Evolutionary conservation across 2,888 invertebrate genomes (phyloP).

Genomic region (Trypoxylon attenuatum): DNA sequence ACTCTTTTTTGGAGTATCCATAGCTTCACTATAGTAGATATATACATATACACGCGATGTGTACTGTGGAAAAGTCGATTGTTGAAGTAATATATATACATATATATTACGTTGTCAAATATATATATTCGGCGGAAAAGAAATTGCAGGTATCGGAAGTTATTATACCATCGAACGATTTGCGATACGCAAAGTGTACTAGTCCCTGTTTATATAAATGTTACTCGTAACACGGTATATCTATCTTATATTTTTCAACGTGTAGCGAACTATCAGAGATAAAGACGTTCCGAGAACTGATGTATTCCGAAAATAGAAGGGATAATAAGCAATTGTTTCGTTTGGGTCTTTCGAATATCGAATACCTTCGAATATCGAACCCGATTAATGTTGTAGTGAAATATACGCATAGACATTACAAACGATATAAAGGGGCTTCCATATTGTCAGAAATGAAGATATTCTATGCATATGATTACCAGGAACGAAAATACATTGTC

Average conservation of each 20-base stretch:
- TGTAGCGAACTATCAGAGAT: neutral
- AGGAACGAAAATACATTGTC: constrained; percentile 56
- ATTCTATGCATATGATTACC: constrained; percentile 48
- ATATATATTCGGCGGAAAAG: neutral
- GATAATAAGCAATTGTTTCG: constrained; percentile 1
- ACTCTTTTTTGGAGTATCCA: too few species aligned
- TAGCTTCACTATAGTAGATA: too few species aligned
- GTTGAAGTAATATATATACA: neutral
- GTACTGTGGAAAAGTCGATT: constrained; percentile 12
- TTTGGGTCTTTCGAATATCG: constrained; percentile 25
- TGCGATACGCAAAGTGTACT: neutral
- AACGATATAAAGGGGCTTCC: constrained; percentile 68
- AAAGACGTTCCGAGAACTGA: neutral
- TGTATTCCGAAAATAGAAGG: too few species aligned
- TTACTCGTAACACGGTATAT: neutral
- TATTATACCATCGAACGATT: neutral
- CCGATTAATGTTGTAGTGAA: constrained; percentile 57
- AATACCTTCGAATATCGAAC: constrained; percentile 18
- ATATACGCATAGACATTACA: constrained; percentile 57
- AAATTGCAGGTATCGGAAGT: neutral
- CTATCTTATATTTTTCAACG: neutral
- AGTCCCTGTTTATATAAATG: neutral
- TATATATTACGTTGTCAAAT: neutral
- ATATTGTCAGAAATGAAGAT: constrained; percentile 60
- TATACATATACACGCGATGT: too few species aligned